These are phyloP conservation scores for Cyanoderma ruficeps DNA, from an alignment of 2,113 vertebrate species.

Conservation along the genomic window DNA sequence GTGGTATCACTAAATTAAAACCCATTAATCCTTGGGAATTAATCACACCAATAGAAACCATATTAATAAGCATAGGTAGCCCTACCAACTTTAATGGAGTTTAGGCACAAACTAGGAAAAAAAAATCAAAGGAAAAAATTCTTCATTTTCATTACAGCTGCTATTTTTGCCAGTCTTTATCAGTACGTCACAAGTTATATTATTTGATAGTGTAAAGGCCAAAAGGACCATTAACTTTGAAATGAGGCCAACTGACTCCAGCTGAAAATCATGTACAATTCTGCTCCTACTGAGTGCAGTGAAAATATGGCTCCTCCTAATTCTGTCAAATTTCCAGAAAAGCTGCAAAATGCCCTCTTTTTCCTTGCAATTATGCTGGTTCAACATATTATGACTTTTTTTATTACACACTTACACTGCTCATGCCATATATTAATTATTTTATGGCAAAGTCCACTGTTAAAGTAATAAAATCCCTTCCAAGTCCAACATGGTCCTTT, in stretches of 20 bases:
- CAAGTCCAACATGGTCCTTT: not conserved
- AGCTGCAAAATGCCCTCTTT: not conserved
- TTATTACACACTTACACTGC: not conserved
- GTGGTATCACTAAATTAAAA: not conserved
- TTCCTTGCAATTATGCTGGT: not conserved
- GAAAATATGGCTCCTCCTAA: not conserved
- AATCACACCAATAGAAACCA: not conserved
- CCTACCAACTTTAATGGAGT: not conserved
- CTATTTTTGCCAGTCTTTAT: not conserved
- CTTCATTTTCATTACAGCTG: not conserved
- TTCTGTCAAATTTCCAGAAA: not conserved
- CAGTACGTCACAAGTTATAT: not conserved
- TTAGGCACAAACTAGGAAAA: not conserved
- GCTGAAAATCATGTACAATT: not conserved
- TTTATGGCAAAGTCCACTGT: constrained; percentile 3
- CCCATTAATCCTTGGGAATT: not conserved
- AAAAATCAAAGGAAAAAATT: not conserved
- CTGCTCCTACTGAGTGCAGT: not conserved
- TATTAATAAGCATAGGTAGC: not conserved
- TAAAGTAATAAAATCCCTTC: constrained; percentile 37
- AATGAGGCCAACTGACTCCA: not conserved
- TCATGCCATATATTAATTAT: constrained; percentile 2
- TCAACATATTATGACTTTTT: constrained; percentile 1
- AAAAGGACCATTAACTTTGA: not conserved
- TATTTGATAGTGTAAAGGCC: not conserved